phyloP scores from a whole-genome alignment of 2,888 invertebrate genomes.

The Protodeltote pygarga region DNA sequence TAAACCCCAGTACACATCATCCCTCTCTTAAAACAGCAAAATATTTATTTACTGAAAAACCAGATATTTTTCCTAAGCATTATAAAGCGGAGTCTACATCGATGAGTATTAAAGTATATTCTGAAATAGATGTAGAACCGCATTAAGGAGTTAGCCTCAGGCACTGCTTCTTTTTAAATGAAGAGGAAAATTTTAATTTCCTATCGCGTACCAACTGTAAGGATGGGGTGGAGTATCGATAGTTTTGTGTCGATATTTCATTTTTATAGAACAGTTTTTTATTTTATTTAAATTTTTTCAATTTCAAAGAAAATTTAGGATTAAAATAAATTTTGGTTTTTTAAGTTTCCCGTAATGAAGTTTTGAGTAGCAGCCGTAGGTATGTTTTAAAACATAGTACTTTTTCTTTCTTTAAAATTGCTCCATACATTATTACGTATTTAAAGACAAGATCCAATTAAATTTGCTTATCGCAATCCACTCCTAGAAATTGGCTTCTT shows the following conservation, averaged over 20 bases:
- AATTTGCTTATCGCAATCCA: too few species aligned
- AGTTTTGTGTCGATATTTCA: slow-evolving; percentile 21
- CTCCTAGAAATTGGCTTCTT: too few species aligned
- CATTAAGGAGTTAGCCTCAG: slow-evolving; percentile 84
- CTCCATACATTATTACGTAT: too few species aligned
- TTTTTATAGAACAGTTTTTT: too few species aligned
- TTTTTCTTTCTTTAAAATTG: too few species aligned
- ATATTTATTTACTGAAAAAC: slow-evolving; percentile 2
- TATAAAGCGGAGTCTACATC: slow-evolving; percentile 34
- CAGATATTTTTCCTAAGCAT: slow-evolving; percentile 8
- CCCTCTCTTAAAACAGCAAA: neutral
- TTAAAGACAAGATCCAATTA: too few species aligned
- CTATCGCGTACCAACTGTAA: slow-evolving; percentile 80
- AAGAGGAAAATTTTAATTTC: slow-evolving; percentile 87
- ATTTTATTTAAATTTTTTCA: neutral
- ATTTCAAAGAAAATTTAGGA: too few species aligned
- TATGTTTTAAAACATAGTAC: too few species aligned
- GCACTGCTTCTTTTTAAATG: slow-evolving; percentile 85
- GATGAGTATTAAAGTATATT: slow-evolving; percentile 48
- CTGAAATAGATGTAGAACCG: slow-evolving; percentile 74
- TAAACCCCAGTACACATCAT: too few species aligned
- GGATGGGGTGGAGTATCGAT: slow-evolving; percentile 56
- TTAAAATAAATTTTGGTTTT: too few species aligned
- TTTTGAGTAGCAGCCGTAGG: too few species aligned
- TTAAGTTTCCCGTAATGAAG: too few species aligned